phyloP scores from a whole-genome alignment of 1,140 invertebrate genomes.

The Thaumatotibia leucotreta region DNA sequence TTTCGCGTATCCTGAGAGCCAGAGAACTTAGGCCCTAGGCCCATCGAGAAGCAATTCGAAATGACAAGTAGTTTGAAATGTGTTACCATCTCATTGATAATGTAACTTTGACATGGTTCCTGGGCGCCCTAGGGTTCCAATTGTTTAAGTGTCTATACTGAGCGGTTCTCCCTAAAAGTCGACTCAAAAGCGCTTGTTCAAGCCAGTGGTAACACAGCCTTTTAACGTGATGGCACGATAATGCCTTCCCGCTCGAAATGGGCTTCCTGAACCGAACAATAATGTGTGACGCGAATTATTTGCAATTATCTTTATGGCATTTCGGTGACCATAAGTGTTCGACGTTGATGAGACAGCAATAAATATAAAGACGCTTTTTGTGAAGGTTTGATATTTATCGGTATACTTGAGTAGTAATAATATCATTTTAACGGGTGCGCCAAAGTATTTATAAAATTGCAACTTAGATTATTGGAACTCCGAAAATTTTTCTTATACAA shows the following conservation, averaged over 20 bases:
- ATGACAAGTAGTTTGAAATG: too few species aligned
- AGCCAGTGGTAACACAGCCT: neutral
- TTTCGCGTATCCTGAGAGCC: too few species aligned
- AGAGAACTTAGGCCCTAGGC: too few species aligned
- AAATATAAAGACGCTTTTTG: neutral
- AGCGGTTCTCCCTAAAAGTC: neutral
- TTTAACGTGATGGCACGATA: constrained; percentile 8
- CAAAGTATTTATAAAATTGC: too few species aligned
- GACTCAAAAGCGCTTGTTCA: neutral
- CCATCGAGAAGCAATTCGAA: too few species aligned
- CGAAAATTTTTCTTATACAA: too few species aligned
- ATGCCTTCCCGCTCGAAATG: neutral
- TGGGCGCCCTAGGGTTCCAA: too few species aligned
- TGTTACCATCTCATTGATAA: too few species aligned
- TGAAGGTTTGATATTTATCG: neutral
- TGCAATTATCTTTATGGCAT: constrained; percentile 12
- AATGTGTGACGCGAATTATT: constrained; percentile 9
- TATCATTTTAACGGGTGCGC: too few species aligned
- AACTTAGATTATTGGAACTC: too few species aligned
- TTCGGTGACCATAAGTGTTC: neutral
- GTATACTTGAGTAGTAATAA: neutral
- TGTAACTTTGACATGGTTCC: too few species aligned
- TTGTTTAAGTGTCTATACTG: too few species aligned
- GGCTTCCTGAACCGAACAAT: neutral
- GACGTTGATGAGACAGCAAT: neutral